A percentile compares a stretch with the other conserved stretches of the same genome.
Evolutionary conservation across 2,113 vertebrate genomes (phyloP).

Genomic region (Xyrauchen texanus): DNA sequence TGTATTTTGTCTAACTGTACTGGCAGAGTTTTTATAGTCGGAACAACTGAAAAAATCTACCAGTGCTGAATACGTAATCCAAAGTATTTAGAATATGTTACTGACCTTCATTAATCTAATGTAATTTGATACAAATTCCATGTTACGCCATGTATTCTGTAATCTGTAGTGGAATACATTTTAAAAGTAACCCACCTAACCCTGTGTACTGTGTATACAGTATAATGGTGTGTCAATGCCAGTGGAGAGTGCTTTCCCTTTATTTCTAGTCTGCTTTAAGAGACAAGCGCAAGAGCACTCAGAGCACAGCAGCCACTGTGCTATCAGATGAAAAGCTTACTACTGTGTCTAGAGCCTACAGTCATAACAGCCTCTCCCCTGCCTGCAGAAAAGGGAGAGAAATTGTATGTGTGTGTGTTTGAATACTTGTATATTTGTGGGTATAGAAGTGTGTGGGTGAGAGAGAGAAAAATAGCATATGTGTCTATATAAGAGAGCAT

Average conservation of each 20-base stretch:
- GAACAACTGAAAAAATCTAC: too few species aligned
- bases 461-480: slow-evolving; percentile 13
- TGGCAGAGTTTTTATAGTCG: too few species aligned
- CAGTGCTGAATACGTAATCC: too few species aligned
- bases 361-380: slow-evolving; percentile 14
- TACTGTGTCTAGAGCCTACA: slow-evolving; percentile 15
- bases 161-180: too few species aligned
- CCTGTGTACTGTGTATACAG: too few species aligned
- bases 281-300: slow-evolving; percentile 8
- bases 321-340: slow-evolving; percentile 22
- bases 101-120: too few species aligned
- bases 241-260: slow-evolving; percentile 2
- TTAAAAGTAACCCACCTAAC: too few species aligned
- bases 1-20: too few species aligned
- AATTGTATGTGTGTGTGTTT: background rate
- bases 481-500: slow-evolving; percentile 11
- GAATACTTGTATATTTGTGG: too few species aligned
- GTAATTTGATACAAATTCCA: too few species aligned
- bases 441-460: slow-evolving; percentile 15
- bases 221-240: background rate
- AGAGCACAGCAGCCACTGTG: slow-evolving; percentile 16
- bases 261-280: slow-evolving; percentile 18
- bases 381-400: slow-evolving; percentile 27
- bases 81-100: too few species aligned
- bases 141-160: too few species aligned